A percentile compares a stretch with the other conserved stretches of the same genome.
These are phyloP conservation scores for Monochamus alternatus DNA, from an alignment of 2,888 invertebrate genomes.

Conservation along the genomic window DNA sequence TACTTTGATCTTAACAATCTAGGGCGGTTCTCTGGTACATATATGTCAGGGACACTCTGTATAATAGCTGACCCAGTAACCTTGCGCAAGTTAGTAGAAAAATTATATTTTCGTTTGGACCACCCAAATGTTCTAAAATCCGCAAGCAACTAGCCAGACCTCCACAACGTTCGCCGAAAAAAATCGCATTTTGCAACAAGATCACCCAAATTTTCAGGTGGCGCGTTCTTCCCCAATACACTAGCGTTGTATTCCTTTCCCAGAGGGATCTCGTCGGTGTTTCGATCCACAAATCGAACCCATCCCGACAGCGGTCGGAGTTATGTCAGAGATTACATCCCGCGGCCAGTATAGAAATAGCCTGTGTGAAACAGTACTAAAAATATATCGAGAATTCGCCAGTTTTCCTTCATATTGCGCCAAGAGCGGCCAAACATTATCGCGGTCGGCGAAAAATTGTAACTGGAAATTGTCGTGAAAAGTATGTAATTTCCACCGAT, in stretches of 20 bases:
- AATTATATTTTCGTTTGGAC: no score
- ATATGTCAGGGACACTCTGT: no score
- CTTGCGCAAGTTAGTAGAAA: no score
- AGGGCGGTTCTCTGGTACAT: no score
- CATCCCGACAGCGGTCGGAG: conserved; percentile 32
- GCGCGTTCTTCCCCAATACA: not conserved
- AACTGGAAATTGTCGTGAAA: conserved; percentile 21
- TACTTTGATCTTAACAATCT: no score
- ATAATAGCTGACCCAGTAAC: no score
- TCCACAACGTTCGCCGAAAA: no score
- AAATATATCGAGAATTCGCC: conserved; percentile 68
- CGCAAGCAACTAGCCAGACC: no score
- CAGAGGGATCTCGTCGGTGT: conserved; percentile 24
- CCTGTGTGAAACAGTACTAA: conserved; percentile 66
- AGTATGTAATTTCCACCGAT: conserved; percentile 45
- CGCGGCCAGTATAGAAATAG: conserved; percentile 63
- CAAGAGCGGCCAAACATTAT: conserved; percentile 60
- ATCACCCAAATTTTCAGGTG: not conserved
- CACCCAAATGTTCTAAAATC: no score
- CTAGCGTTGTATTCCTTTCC: not conserved
- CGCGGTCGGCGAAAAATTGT: conserved; percentile 53
- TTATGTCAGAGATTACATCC: conserved; percentile 46
- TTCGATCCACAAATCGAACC: conserved; percentile 31
- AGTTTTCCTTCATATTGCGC: conserved; percentile 66
- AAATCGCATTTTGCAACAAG: no score